These are phyloP conservation scores for Ginglymostoma cirratum DNA, from an alignment of 2,113 vertebrate species.

Conservation along the genomic window DNA sequence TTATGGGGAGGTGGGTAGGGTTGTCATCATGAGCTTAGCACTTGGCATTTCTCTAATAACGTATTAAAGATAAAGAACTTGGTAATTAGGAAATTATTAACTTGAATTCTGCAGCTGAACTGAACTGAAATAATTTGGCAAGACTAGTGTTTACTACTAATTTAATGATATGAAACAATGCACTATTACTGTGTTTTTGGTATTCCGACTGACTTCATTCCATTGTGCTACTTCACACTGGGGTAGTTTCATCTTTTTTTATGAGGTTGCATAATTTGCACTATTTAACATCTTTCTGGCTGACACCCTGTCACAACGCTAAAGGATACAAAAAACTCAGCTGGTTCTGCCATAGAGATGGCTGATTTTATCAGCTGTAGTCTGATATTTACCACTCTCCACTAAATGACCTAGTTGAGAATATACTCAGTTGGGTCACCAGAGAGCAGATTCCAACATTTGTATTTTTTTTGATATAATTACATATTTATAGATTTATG, in stretches of 20 bases:
- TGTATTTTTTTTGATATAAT: too few species aligned
- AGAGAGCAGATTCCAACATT: not conserved
- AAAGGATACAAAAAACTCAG: not conserved
- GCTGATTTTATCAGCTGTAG: too few species aligned
- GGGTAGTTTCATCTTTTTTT: not conserved
- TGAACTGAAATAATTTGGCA: not conserved
- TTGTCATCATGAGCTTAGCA: not conserved
- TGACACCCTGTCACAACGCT: not conserved
- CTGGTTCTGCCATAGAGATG: not conserved
- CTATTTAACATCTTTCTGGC: not conserved
- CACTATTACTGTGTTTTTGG: not conserved
- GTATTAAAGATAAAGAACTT: not conserved
- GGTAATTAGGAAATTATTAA: not conserved
- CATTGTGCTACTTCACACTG: not conserved
- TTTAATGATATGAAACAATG: not conserved
- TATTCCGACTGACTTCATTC: not conserved
- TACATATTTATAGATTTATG: not conserved
- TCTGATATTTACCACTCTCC: not conserved
- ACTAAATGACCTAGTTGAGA: not conserved
- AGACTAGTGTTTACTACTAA: not conserved
- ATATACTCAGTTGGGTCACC: not conserved
- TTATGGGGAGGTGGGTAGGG: too few species aligned
- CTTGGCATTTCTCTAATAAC: too few species aligned
- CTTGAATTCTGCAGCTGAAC: not conserved
- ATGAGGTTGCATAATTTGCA: not conserved